A percentile compares a stretch with the other conserved stretches of the same genome.
phyloP scores from a whole-genome alignment of 2,888 invertebrate genomes.

The Apamea epomidion region DNA sequence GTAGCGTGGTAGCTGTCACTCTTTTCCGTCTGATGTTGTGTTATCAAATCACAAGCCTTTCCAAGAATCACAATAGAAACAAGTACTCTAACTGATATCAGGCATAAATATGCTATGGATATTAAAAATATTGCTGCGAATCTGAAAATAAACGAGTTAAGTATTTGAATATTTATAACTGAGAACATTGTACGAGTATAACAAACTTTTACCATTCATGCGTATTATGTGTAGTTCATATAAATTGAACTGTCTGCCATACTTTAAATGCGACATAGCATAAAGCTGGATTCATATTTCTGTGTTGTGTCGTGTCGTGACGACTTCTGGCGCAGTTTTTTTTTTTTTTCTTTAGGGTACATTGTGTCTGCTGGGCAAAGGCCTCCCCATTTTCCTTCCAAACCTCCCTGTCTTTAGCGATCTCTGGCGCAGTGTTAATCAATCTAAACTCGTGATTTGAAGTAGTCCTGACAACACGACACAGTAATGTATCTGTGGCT shows the following conservation, averaged over 20 bases:
- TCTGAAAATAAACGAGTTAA: constrained; percentile 74
- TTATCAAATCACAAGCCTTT: constrained; percentile 96
- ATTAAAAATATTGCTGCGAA: constrained; percentile 93
- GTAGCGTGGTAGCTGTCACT: constrained; percentile 86
- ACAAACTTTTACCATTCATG: background rate
- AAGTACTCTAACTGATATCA: constrained; percentile 94
- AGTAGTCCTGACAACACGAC: too few species aligned
- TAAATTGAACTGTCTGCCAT: background rate
- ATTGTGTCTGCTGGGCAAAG: too few species aligned
- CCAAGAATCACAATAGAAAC: constrained; percentile 97
- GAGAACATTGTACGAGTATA: background rate
- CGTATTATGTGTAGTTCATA: constrained; percentile 1
- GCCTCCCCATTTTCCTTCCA: too few species aligned
- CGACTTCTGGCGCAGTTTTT: too few species aligned
- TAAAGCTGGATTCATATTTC: background rate
- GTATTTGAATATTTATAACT: background rate
- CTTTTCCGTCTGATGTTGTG: constrained; percentile 92
- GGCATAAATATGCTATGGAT: constrained; percentile 93
- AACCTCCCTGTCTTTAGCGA: too few species aligned
- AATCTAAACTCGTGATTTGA: too few species aligned
- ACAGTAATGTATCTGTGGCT: too few species aligned
- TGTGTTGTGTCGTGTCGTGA: too few species aligned
- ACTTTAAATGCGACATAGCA: background rate
- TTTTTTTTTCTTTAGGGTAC: too few species aligned
- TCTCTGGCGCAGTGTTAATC: too few species aligned